phyloP scores from a whole-genome alignment of 2,888 invertebrate species.

The Hypomecis punctinalis region DNA sequence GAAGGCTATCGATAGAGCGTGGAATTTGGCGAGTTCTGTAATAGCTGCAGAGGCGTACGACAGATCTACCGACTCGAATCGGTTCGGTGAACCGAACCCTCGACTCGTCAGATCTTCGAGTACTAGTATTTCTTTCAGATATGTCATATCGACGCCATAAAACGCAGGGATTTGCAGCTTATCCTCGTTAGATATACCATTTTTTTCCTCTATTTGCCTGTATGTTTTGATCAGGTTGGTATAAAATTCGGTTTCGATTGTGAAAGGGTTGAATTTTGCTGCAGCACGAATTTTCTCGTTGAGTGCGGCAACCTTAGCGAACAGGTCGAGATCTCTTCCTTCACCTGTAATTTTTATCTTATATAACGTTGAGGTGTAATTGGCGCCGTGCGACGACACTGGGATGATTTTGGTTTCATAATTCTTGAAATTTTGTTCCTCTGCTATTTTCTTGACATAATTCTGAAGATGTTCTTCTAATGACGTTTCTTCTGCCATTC shows the following conservation, averaged over 20 bases:
- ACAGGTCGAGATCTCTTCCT: background rate
- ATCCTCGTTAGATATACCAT: background rate
- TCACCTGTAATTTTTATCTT: background rate
- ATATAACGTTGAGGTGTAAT: background rate
- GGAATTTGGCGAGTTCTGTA: background rate
- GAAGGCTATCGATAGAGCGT: background rate
- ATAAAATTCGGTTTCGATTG: background rate
- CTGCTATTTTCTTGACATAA: background rate
- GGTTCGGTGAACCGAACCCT: background rate
- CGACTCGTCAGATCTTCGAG: background rate
- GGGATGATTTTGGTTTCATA: background rate
- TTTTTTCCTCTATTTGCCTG: background rate
- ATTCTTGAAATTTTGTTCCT: background rate
- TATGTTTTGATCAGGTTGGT: background rate
- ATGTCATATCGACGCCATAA: background rate
- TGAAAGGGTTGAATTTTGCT: background rate
- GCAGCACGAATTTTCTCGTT: background rate
- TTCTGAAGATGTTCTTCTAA: background rate
- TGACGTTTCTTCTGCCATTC: no score
- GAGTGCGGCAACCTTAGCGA: background rate
- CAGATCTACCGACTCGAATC: conserved; percentile 1
- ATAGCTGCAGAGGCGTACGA: background rate
- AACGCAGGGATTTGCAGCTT: background rate
- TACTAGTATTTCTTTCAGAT: background rate
- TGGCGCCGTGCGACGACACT: background rate